Evolutionary conservation across 35 echinoderm and acorn worm species (phyloP), one percentile per base, ranked within the genome.

Genomic region (Apostichopus japonicus): DNA sequence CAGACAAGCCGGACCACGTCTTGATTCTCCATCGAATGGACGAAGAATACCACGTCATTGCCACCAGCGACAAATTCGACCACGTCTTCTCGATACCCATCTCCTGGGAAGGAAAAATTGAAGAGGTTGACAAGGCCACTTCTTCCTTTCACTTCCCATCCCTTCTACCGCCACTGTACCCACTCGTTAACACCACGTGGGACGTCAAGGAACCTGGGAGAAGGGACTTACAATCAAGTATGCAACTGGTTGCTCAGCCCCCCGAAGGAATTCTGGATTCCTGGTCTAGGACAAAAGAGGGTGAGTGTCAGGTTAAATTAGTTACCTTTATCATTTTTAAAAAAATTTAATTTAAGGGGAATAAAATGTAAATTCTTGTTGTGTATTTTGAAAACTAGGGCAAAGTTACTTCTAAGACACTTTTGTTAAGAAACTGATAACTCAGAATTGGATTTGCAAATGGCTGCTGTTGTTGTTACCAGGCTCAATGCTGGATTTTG

Each of bases 201-300:
- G 77, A 55, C 4, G 17, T 78, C 8, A 91, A 23, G n/a, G 90
- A 91, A 33, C 71, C 54, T 1, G 90, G 90, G 76, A 52, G 90
- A 44, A 14, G 72, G 15, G 90, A 91, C 75, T 19, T 91, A 22
- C 90, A 77, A 53, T 5, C 71, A 1, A 79, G 53, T 55, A 91
- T 91, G 90, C 51, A 56, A 53, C 21, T 56, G 90, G 54, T 79
- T 25, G 44, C 90, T 23, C 71, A 79, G 56, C 90, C 90, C 5
- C 71, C 44, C 8, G 24, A 4, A 16, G 70, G 79, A 79, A 59
- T 91, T 56, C 53, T 91, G 44, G 90, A 78, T 4, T 24, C 53
- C 2, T 91, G 90, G 90, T 78, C 76, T n/a, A 78, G 55, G 58
- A 91, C 72, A 53, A 77, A 91, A 79, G 90, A 91, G 52, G 90